These are phyloP conservation scores for Dipus sagitta DNA, from an alignment of 2,797 vertebrate genomes.

Conservation along the genomic window DNA sequence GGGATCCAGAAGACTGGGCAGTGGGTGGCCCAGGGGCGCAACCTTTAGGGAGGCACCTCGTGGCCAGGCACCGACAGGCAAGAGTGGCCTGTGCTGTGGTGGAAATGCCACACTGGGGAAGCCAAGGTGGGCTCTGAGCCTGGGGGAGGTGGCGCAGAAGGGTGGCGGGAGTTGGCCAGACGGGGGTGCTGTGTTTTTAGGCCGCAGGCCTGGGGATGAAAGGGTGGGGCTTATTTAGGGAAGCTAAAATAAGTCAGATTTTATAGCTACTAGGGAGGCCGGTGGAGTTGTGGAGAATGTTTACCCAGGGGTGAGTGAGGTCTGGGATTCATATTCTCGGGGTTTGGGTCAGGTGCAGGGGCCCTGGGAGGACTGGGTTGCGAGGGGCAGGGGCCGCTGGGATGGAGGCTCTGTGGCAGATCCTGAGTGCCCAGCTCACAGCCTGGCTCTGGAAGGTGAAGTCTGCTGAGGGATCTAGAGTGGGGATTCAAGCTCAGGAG, in stretches of 20 bases:
- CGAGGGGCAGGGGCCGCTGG: background rate
- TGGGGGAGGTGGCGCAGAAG: background rate
- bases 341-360: background rate
- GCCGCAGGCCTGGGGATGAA: background rate
- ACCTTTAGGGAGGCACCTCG: background rate
- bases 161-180: background rate
- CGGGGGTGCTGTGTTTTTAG: background rate
- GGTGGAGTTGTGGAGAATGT: background rate
- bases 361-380: background rate
- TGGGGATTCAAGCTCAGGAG: background rate
- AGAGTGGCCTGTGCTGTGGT: background rate
- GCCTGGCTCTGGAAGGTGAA: background rate
- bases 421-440: background rate
- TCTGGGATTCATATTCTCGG: background rate
- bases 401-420: background rate
- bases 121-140: background rate
- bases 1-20: no score
- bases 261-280: background rate
- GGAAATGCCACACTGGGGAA: background rate
- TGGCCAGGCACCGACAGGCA: background rate
- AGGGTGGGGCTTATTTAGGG: conserved; percentile 78
- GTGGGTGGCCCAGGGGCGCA: background rate
- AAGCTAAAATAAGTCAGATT: conserved; percentile 69
- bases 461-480: background rate
- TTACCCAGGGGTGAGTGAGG: conserved; percentile 43